phyloP scores from a whole-genome alignment of 2,113 vertebrate species.

The Andinoacara biseriatus region DNA sequence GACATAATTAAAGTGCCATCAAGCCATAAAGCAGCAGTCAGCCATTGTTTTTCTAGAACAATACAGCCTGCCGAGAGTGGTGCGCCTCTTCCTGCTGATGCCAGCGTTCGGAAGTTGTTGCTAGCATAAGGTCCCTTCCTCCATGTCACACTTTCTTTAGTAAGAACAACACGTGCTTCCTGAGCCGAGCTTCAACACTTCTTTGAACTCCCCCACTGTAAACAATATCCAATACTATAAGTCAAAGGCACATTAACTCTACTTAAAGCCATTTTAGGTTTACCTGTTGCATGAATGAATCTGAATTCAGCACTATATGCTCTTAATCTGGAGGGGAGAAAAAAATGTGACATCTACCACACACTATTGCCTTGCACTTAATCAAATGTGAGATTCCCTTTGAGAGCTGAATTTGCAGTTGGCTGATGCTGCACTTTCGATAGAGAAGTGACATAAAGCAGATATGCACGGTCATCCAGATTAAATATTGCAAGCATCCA shows the following conservation, averaged over 20 bases:
- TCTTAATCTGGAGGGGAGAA: neutral
- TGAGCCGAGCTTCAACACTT: neutral
- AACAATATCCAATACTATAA: neutral
- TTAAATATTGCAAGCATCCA: slow-evolving; percentile 41
- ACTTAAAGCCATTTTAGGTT: neutral
- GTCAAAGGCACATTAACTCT: neutral
- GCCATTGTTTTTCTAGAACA: neutral
- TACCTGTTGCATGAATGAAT: neutral
- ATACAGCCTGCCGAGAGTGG: slow-evolving; percentile 14
- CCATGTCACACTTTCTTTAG: slow-evolving; percentile 55
- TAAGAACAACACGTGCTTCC: slow-evolving; percentile 16
- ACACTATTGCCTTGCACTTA: slow-evolving; percentile 2
- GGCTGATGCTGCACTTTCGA: slow-evolving; percentile 51
- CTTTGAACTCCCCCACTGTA: slow-evolving; percentile 11
- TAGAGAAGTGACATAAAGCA: slow-evolving; percentile 24
- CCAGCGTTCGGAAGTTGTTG: slow-evolving; percentile 69
- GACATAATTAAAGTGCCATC: neutral
- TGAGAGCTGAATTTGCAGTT: neutral
- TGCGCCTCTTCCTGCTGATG: slow-evolving; percentile 52
- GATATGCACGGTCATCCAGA: slow-evolving; percentile 21
- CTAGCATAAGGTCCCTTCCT: slow-evolving; percentile 45
- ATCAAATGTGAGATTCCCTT: slow-evolving; percentile 24
- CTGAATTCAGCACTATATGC: slow-evolving; percentile 19
- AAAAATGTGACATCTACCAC: neutral
- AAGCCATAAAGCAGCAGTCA: neutral